Base-by-base conservation (phyloP, 2,797 vertebrate species). In the Geotrypetes seraphini region DNA sequence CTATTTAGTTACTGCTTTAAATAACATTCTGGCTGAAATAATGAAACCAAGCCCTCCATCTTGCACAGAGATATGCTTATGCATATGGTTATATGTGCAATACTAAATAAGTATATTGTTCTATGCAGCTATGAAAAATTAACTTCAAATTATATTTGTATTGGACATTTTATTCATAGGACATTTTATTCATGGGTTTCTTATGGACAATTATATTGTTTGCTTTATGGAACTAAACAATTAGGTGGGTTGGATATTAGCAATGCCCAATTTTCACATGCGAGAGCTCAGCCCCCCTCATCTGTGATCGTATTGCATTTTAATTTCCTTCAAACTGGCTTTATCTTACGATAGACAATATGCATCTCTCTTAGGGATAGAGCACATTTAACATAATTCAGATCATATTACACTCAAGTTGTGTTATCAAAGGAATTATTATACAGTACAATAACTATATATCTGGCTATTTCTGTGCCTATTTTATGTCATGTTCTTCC, bases 71-170 rank as follows among this genome's bases (percentile, higher is more conserved):
- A 28, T 19, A 17, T 5, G 26, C 8, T 10, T 10, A n/a, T 33
- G 22, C 33, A 28, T 10, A 8, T n/a, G 15, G 35, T 30, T 20
- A 31, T 18, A 24, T 25, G 23, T 14, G 9, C 7, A 5, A 13
- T 21, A 7, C 22, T 52, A 25, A 47, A 52, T 42, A 33, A 19
- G 7, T 12, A n/a, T 22, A 42, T 50, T 54, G 34, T 57, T 37
- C 16, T 25, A 23, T 3, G 9, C 29, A 28, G 12, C 28, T 39
- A 22, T 16, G 32, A 14, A 37, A 17, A 50, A 41, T 31, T 34
- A 37, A 5, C 15, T 34, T 12, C n/a, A 2, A 18, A 32, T 36
- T 22, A 21, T 19, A 39, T 27, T 35, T 12, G 41, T 35, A 50
- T 26, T 14, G 7, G 31, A 12, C 23, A 17, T 28, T 39, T 41